Percentiles rank a stretch among this genome's conserved stretches.
Conservation (phyloP, 2,797 vertebrate genomes). For the Microctenopoma steveboyesi region DNA sequence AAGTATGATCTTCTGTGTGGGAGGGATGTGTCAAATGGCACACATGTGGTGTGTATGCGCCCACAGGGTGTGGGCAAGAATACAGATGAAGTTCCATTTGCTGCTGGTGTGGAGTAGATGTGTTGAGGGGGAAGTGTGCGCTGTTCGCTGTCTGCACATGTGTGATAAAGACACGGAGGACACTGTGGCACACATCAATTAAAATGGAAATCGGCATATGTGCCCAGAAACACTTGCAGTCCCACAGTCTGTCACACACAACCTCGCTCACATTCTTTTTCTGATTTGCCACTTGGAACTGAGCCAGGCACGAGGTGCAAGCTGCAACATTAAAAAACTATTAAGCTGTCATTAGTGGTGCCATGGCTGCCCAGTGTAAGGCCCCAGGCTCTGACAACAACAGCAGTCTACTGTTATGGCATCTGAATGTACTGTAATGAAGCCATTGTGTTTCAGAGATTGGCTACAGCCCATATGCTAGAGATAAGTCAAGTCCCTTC, state of each 20-base stretch:
- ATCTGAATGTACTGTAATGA: conserved; percentile 61
- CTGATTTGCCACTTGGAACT: conserved; percentile 54
- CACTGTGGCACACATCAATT: conserved; percentile 36
- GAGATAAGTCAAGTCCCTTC: conserved; percentile 49
- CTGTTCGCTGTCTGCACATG: conserved; percentile 47
- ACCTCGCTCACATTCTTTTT: conserved; percentile 38
- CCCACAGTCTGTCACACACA: conserved; percentile 24
- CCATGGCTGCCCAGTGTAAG: conserved; percentile 53
- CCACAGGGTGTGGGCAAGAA: conserved; percentile 49
- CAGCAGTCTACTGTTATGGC: conserved; percentile 48
- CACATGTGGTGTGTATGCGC: conserved; percentile 46
- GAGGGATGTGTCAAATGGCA: conserved; percentile 51
- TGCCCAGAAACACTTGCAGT: conserved; percentile 31
- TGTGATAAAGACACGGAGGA: conserved; percentile 64
- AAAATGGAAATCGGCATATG: conserved; percentile 36
- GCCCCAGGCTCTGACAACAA: conserved; percentile 55
- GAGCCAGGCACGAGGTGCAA: conserved; percentile 57
- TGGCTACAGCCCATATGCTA: conserved; percentile 51
- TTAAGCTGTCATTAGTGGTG: conserved; percentile 73
- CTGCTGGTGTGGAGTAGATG: conserved; percentile 49
- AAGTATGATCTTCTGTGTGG: conserved; percentile 27
- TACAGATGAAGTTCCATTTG: conserved; percentile 63
- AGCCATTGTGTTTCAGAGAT: conserved; percentile 65
- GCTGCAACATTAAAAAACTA: conserved; percentile 75
- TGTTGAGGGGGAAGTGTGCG: conserved; percentile 38